Evolutionary conservation across 1,140 invertebrate genomes (phyloP), one percentile per base, ranked within the genome.

Genomic region (Nebria ingens): DNA sequence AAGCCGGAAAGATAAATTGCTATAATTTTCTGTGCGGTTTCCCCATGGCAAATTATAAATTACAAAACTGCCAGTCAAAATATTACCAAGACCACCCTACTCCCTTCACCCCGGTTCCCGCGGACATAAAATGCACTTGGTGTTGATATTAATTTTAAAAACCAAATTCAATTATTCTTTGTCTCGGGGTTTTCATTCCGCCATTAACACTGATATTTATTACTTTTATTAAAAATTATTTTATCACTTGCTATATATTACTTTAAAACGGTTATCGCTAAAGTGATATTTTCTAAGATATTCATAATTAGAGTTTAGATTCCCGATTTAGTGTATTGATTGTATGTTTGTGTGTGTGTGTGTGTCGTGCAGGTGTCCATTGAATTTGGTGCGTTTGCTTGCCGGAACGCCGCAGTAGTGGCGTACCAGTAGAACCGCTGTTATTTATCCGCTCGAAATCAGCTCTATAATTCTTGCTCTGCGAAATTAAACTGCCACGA

Each of bases 381-480:
- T n/a, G n/a, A n/a, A n/a, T n/a, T n/a, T n/a, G n/a, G n/a, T n/a
- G n/a, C n/a, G n/a, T n/a, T n/a, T n/a, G n/a, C 11, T 12, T 49
- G 12, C 17, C 21, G 2, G 17, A 11, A 15, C 13, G 45, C 21
- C 11, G 17, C 1, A 11, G 15, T 12, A 12, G 15, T 12, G 17
- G 20, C 23, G 21, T 23, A 23, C 13, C 4, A n/a, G 13, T 21
- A 1, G 12, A 17, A 11, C 1, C 2, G 15, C 11, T 52, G 51
- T 52, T 52, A 52, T 52, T 52, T 52, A 52, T 52, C 51, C 51
- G 51, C 2, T 52, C 17, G 51, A 52, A 52, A 52, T 52, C 51
- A 23, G 51, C 51, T 52, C 51, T 52, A 52, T 52, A 52, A 52
- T 52, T 52, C 21, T 52, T 52, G 51, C 51, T 52, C 19, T 21